A percentile compares a stretch with the other conserved stretches of the same genome.
Conservation (phyloP, 1,140 invertebrate genomes). For the Drosophila triauraria region DNA sequence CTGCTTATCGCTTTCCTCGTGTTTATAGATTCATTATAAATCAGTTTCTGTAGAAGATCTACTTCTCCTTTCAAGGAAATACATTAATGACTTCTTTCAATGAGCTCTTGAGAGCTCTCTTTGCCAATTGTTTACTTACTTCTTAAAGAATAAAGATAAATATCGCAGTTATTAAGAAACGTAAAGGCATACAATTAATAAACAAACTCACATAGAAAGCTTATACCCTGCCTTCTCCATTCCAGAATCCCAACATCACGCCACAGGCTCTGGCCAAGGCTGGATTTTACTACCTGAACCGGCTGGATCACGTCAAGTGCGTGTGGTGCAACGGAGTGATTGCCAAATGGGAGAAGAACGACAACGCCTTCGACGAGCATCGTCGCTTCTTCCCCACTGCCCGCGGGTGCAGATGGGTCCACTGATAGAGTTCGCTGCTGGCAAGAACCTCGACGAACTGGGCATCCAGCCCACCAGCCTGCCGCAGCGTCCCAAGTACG, state of each 20-base stretch:
- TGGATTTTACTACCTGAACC: constrained; percentile 87
- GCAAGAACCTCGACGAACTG: constrained; percentile 86
- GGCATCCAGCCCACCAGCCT: constrained; percentile 88
- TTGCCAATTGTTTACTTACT: no score
- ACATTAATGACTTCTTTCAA: no score
- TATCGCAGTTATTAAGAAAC: no score
- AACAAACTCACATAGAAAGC: no score
- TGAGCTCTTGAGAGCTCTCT: no score
- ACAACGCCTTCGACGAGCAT: constrained; percentile 92
- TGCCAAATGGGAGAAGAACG: constrained; percentile 90
- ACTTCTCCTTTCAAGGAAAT: no score
- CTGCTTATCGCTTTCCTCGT: no score
- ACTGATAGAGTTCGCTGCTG: constrained; percentile 69
- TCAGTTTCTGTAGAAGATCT: no score
- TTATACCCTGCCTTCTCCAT: neutral
- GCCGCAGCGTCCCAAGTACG: constrained; percentile 88
- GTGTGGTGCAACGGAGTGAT: constrained; percentile 91
- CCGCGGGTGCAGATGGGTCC: constrained; percentile 85
- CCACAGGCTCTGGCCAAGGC: constrained; percentile 91
- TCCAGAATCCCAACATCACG: constrained; percentile 85
- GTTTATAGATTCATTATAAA: no score
- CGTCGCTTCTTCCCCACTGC: constrained; percentile 89
- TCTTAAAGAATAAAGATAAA: no score
- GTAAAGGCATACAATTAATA: no score
- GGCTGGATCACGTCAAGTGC: constrained; percentile 90